Percentiles rank a stretch among this genome's conserved stretches.
phyloP scores from a whole-genome alignment of 1,140 invertebrate species.

The Brachionus asplanchnoidis region DNA sequence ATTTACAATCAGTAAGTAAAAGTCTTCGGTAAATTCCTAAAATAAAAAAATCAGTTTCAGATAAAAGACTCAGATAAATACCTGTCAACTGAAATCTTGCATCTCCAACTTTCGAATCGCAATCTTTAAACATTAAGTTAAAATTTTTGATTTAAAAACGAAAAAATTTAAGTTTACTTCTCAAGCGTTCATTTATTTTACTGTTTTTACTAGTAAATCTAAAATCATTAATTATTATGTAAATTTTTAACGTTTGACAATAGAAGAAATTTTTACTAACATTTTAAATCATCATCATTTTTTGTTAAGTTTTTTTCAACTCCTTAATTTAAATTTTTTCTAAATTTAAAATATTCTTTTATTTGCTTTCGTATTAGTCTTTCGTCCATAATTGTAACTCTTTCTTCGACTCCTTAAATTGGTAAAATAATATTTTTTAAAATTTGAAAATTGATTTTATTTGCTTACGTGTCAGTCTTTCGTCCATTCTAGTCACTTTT shows the following conservation, averaged over 20 bases:
- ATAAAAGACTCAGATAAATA: not conserved
- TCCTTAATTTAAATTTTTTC: too few relatives aligned
- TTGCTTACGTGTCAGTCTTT: too few relatives aligned
- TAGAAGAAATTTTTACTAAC: not conserved
- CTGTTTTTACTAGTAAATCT: not conserved
- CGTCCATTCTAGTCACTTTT: too few relatives aligned
- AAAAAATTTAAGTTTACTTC: not conserved
- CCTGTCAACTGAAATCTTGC: not conserved
- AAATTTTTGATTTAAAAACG: not conserved
- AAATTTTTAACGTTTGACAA: not conserved
- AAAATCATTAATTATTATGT: not conserved
- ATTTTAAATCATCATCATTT: not conserved
- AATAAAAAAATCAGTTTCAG: not conserved
- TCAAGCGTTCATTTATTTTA: not conserved
- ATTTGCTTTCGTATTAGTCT: not conserved
- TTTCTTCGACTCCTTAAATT: not conserved
- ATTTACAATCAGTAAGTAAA: not conserved
- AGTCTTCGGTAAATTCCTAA: not conserved
- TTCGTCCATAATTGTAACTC: not conserved
- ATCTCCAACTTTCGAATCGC: not conserved
- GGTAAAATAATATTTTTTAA: not conserved
- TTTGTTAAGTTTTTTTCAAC: not conserved
- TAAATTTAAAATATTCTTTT: not conserved
- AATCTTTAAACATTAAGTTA: not conserved
- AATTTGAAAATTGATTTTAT: too few relatives aligned